Evolutionary conservation across 2,888 invertebrate species (phyloP).

Genomic region (Philereme transversata): DNA sequence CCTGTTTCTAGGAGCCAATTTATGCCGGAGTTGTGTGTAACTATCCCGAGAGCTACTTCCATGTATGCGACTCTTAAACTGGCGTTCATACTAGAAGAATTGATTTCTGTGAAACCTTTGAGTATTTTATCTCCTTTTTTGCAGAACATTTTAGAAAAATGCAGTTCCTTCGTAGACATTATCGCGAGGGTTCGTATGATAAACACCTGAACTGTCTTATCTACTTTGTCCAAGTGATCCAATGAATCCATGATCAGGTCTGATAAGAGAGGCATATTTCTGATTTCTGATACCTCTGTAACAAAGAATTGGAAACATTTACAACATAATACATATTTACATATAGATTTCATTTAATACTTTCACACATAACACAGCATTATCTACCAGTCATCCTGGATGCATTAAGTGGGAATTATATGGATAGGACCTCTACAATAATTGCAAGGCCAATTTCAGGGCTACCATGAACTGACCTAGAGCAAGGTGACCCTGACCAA

Average conservation of each 20-base stretch:
- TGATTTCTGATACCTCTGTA: conserved; percentile 62
- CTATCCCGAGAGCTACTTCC: conserved; percentile 84
- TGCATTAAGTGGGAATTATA: too few species aligned
- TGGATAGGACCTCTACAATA: too few species aligned
- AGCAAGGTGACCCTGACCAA: too few species aligned
- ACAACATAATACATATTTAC: too few species aligned
- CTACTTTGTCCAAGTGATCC: conserved; percentile 49
- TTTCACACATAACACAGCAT: too few species aligned
- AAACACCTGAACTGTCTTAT: conserved; percentile 82
- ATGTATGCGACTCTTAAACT: conserved; percentile 88
- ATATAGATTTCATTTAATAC: too few species aligned
- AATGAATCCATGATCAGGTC: conserved; percentile 60
- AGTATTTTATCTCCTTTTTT: conserved; percentile 58
- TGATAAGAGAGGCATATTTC: conserved; percentile 54
- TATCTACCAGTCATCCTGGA: too few species aligned
- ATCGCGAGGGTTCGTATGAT: conserved; percentile 86
- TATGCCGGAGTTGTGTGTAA: conserved; percentile 86
- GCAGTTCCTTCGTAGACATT: conserved; percentile 82
- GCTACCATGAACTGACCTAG: too few species aligned
- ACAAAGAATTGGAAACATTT: conserved; percentile 38
- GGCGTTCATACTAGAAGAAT: conserved; percentile 72
- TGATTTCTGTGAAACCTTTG: conserved; percentile 56
- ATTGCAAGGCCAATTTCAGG: too few species aligned
- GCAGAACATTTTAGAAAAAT: conserved; percentile 82
- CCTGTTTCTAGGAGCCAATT: conserved; percentile 86